Base-by-base conservation (phyloP, 1,140 invertebrate genomes). In the Asbolus verrucosus region DNA sequence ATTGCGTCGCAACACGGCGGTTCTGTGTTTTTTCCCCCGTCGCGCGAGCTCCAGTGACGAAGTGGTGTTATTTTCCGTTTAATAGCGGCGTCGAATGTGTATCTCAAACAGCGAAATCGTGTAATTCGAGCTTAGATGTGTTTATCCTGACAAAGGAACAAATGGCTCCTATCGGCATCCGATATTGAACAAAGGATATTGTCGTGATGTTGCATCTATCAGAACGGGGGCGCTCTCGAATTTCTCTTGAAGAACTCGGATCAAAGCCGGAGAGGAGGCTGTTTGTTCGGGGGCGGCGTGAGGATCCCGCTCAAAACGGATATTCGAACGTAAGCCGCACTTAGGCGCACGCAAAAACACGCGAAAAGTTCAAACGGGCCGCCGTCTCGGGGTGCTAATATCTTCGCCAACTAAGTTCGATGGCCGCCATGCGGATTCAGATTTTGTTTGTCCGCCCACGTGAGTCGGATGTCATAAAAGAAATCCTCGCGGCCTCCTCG, bases 181-280 rank as follows among this genome's bases (percentile, higher is more conserved):
- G 46, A 54, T 54, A 54, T 54, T 30, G 46, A 54, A 54, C 46
- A 54, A 54, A 54, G 46, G 46, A 54, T 54, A 54, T 54, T 54
- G 46, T 54, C 46, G 46, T 54, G 46, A 54, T 54, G 46, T 54
- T 54, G 46, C 46, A 54, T 54, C 46, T 54, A 30, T 54, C 46
- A 54, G 46, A 54, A 54, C 21, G 46, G 46, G 6, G 46, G 46
- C 21, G n/a, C n/a, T n/a, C n/a, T 54, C 46, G 46, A 54, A 54
- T 54, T 54, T 54, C 46, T 54, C 19, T 54, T 54, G 14, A 27
- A 54, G 46, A 54, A 54, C 19, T 54, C 13, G 46, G 46, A 54
- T 54, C 46, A 54, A 54, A 54, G 46, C 19, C 21, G 9, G 14
- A 18, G 41, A 16, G 19, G 8, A 14, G 46, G 19, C 18, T 54